phyloP scores from a whole-genome alignment of 2,888 invertebrate species.

The Saturnia pavonia region DNA sequence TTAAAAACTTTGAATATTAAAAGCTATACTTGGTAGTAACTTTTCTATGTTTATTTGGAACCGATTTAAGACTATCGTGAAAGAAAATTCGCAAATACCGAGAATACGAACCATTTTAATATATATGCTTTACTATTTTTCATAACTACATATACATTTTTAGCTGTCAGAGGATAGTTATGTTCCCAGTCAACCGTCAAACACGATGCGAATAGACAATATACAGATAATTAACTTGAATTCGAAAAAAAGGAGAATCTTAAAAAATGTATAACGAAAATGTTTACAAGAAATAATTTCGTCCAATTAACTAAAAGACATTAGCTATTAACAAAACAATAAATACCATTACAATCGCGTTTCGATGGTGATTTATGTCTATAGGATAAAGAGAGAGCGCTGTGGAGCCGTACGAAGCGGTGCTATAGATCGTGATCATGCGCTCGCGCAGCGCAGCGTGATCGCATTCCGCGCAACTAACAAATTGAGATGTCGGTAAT shows the following conservation, averaged over 20 bases:
- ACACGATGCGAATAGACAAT: not conserved
- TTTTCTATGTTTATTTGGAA: too few relatives aligned
- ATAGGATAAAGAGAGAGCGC: conserved; percentile 33
- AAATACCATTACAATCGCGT: conserved; percentile 51
- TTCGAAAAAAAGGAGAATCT: too few relatives aligned
- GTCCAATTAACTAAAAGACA: conserved; percentile 12
- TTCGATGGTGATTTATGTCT: conserved; percentile 53
- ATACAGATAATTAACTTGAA: too few relatives aligned
- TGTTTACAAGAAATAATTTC: not conserved
- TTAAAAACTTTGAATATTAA: too few relatives aligned
- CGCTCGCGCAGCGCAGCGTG: conserved; percentile 42
- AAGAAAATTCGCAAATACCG: too few relatives aligned
- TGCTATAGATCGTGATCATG: conserved; percentile 52
- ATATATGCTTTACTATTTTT: too few relatives aligned
- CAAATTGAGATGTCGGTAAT: conserved; percentile 62
- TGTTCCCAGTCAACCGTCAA: not conserved
- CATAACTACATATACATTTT: too few relatives aligned
- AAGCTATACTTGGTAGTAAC: too few relatives aligned
- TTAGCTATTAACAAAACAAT: conserved; percentile 27
- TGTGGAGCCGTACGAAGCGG: conserved; percentile 34
- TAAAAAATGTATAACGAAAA: not conserved
- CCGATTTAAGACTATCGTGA: too few relatives aligned
- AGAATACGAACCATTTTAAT: too few relatives aligned
- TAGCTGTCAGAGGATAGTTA: not conserved
- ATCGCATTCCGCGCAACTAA: conserved; percentile 36